Percentiles rank a stretch among this genome's conserved stretches.
Evolutionary conservation across 2,888 invertebrate species (phyloP).

Genomic region (Drosophila fungiperda): DNA sequence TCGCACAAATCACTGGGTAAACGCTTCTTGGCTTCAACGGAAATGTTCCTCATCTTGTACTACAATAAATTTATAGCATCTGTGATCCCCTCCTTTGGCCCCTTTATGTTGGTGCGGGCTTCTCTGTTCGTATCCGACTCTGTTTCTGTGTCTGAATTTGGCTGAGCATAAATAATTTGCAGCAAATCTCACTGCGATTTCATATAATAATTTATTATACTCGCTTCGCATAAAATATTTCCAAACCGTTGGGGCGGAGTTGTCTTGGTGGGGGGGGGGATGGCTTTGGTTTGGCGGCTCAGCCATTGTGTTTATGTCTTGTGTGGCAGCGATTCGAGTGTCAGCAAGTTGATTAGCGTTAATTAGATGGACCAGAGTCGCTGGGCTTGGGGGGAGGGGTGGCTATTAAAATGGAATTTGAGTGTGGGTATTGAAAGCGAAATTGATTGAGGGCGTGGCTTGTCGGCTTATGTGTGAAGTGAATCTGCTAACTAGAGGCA

Average conservation of each 20-base stretch:
- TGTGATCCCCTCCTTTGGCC: conserved; percentile 33
- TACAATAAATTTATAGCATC: conserved; percentile 61
- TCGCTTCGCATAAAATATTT: conserved; percentile 43
- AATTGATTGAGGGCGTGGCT: conserved; percentile 53
- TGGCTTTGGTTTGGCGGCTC: conserved; percentile 27
- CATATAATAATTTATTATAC: conserved; percentile 66
- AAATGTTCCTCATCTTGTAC: conserved; percentile 53
- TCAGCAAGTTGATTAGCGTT: conserved; percentile 70
- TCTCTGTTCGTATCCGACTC: neutral
- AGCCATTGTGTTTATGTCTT: conserved; percentile 26
- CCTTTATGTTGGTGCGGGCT: neutral
- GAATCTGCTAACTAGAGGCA: conserved; percentile 12
- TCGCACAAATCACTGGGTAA: conserved; percentile 56
- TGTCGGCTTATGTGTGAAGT: conserved; percentile 44
- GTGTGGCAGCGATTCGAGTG: conserved; percentile 48
- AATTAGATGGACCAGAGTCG: conserved; percentile 54
- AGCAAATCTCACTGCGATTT: conserved; percentile 65
- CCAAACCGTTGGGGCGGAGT: conserved; percentile 12
- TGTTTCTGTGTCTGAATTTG: conserved; percentile 27
- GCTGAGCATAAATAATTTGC: conserved; percentile 66
- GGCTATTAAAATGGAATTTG: conserved; percentile 49
- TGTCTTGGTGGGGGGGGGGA: neutral
- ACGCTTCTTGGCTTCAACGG: conserved; percentile 55
- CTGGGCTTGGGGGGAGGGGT: conserved; percentile 12
- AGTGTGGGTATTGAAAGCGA: conserved; percentile 28